Evolutionary conservation across 1,140 invertebrate species (phyloP).

Genomic region (Eciton burchellii): DNA sequence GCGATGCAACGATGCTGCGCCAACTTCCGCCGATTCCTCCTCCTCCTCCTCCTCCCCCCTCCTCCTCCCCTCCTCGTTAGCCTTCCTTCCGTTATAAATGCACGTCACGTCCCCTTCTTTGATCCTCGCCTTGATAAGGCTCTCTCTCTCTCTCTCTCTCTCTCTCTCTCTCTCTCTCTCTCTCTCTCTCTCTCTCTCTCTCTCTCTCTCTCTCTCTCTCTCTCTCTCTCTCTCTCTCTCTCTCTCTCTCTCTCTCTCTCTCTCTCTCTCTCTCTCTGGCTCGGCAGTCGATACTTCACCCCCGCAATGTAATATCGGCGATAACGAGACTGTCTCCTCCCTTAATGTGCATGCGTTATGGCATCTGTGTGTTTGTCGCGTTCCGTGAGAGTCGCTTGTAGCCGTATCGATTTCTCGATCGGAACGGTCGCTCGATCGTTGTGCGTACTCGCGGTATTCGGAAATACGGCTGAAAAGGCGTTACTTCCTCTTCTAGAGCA

Average conservation of each 20-base stretch:
- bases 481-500: constrained; percentile 37
- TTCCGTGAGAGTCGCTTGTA: background rate
- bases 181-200: too few relatives aligned
- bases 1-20: constrained; percentile 14
- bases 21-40: background rate
- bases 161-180: too few relatives aligned
- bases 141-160: background rate
- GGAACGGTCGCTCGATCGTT: constrained; percentile 12
- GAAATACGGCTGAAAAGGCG: constrained; percentile 43
- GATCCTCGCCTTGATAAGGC: constrained; percentile 22
- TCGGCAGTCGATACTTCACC: too few relatives aligned
- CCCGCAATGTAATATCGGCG: too few relatives aligned
- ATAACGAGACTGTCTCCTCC: constrained; percentile 3
- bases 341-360: constrained; percentile 16
- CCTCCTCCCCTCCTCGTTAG: too few relatives aligned
- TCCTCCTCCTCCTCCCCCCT: too few relatives aligned
- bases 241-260: too few relatives aligned
- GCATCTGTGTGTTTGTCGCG: background rate
- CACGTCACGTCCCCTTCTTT: constrained; percentile 42
- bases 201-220: too few relatives aligned
- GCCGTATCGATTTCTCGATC: constrained; percentile 28
- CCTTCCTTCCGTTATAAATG: constrained; percentile 58
- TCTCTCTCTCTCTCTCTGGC: too few relatives aligned
- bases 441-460: constrained; percentile 29
- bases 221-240: too few relatives aligned